Conservation (phyloP, 2,888 invertebrate species). For the Malacosoma neustria region DNA sequence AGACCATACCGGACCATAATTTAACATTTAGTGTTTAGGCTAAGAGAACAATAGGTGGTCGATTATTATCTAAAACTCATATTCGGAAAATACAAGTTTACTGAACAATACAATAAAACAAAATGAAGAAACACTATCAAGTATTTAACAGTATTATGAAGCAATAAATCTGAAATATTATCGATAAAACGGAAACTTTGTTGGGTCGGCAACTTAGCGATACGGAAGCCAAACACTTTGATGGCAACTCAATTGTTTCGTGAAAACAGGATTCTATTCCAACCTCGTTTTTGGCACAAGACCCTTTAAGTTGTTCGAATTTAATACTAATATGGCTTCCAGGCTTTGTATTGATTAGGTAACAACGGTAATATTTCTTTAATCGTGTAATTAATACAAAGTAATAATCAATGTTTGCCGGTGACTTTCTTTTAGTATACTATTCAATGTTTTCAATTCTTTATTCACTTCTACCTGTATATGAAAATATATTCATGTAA, state of each 20-base stretch:
- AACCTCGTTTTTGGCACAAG: neutral
- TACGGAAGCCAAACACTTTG: conserved; percentile 7
- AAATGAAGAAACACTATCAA: conserved; percentile 18
- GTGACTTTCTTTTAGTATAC: too few species aligned
- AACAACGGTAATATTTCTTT: neutral
- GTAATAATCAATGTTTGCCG: neutral
- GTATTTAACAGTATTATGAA: conserved; percentile 19
- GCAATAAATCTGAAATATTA: conserved; percentile 21
- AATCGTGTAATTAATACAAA: neutral
- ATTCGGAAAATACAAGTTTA: neutral
- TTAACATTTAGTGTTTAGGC: too few species aligned
- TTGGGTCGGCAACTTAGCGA: conserved; percentile 10
- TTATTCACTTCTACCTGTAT: too few species aligned
- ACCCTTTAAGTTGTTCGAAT: neutral
- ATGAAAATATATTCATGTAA: too few species aligned
- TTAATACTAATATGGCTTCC: neutral
- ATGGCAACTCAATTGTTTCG: conserved; percentile 35
- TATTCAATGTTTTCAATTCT: too few species aligned
- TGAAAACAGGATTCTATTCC: conserved; percentile 15
- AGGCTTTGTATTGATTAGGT: neutral
- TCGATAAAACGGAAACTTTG: conserved; percentile 17
- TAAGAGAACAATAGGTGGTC: too few species aligned
- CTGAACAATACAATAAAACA: neutral
- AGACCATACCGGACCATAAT: too few species aligned
- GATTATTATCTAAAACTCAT: too few species aligned